phyloP scores from a whole-genome alignment of 2,888 invertebrate species.

The Eudasyphora cyanicolor region DNA sequence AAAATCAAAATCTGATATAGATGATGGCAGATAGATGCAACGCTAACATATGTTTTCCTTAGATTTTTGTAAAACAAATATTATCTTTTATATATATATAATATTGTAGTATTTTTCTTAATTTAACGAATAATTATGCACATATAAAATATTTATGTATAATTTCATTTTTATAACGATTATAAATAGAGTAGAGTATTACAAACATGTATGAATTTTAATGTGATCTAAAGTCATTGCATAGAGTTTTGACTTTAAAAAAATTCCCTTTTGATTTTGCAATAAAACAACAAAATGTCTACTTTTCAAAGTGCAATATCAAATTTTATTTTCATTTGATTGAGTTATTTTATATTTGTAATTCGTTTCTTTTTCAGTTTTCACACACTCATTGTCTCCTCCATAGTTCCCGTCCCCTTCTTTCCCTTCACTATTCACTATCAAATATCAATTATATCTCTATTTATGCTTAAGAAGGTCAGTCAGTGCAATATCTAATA shows the following conservation, averaged over 20 bases:
- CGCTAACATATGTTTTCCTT: neutral
- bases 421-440: too few species aligned
- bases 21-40: neutral
- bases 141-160: neutral
- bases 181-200: neutral
- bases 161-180: neutral
- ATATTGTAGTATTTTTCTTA: neutral
- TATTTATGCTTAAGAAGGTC: neutral
- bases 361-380: neutral
- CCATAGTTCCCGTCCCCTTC: neutral
- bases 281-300: slow-evolving; percentile 17
- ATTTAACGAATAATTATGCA: slow-evolving; percentile 1
- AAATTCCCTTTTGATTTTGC: slow-evolving; percentile 41
- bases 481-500: slow-evolving; percentile 56
- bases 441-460: too few species aligned
- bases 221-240: slow-evolving; percentile 21
- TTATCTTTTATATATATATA: slow-evolving; percentile 2
- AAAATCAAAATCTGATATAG: too few species aligned
- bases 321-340: slow-evolving; percentile 12
- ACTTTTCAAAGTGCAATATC: slow-evolving; percentile 29
- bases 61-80: slow-evolving; percentile 1
- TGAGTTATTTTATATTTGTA: slow-evolving; percentile 6
- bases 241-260: neutral
- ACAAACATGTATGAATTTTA: slow-evolving; percentile 1
- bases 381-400: neutral